These are phyloP conservation scores for Pissodes strobi DNA, from an alignment of 1,140 invertebrate genomes.

Conservation along the genomic window DNA sequence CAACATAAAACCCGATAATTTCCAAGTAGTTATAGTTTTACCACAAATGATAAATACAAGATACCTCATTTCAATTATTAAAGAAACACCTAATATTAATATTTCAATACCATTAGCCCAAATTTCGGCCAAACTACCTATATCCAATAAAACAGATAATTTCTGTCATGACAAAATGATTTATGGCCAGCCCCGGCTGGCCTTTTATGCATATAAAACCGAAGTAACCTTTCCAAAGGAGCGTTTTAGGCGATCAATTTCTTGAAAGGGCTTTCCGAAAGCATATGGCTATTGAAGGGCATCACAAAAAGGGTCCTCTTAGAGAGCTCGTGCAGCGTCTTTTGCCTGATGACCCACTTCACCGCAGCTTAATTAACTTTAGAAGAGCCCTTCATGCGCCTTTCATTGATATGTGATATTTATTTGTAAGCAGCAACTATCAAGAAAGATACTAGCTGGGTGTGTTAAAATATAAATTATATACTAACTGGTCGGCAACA, in stretches of 20 bases:
- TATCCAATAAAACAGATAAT: slow-evolving; percentile 5
- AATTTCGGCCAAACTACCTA: neutral
- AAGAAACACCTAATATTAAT: neutral
- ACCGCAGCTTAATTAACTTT: slow-evolving; percentile 28
- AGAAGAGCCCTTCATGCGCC: neutral
- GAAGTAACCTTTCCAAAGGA: slow-evolving; percentile 19
- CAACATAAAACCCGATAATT: too few relatives aligned
- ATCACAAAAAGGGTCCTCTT: slow-evolving; percentile 11
- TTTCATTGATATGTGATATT: slow-evolving; percentile 1
- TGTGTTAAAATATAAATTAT: too few relatives aligned
- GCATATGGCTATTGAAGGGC: slow-evolving; percentile 12
- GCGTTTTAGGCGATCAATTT: slow-evolving; percentile 22
- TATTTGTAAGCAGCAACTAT: too few relatives aligned
- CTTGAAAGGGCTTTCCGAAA: slow-evolving; percentile 12
- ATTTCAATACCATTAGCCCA: slow-evolving; percentile 7
- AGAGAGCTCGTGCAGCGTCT: slow-evolving; percentile 7
- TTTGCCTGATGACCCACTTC: slow-evolving; percentile 25
- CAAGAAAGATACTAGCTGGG: too few relatives aligned
- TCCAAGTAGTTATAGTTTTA: too few relatives aligned
- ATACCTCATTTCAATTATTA: too few relatives aligned
- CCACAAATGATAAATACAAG: too few relatives aligned
- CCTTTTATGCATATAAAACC: slow-evolving; percentile 26
- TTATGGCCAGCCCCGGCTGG: slow-evolving; percentile 3
- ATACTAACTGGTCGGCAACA: too few relatives aligned
- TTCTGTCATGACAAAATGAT: slow-evolving; percentile 18